Conservation (phyloP, 2,797 vertebrate genomes). For the Chelon auratus region DNA sequence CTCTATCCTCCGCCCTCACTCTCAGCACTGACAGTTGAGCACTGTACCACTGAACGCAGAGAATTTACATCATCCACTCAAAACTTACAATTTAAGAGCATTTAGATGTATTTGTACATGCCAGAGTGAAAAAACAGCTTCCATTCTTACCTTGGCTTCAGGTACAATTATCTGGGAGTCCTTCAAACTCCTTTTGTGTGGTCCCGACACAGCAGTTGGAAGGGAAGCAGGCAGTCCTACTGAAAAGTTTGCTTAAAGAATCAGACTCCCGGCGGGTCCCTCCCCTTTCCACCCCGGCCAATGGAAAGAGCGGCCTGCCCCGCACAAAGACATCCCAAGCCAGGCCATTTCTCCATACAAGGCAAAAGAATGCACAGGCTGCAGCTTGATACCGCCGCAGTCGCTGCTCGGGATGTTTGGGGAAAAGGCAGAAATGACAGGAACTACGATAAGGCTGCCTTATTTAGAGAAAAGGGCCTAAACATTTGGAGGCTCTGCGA, state of each 20-base stretch:
- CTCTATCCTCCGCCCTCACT: constrained; percentile 20
- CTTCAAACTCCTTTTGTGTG: constrained; percentile 71
- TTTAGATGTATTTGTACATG: constrained; percentile 16
- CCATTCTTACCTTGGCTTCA: constrained; percentile 82
- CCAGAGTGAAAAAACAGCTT: constrained; percentile 27
- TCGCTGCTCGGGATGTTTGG: constrained; percentile 79
- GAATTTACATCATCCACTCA: constrained; percentile 1
- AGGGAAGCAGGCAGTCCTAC: constrained; percentile 76
- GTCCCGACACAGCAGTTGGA: constrained; percentile 69
- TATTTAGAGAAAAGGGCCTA: constrained; percentile 85
- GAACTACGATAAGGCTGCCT: constrained; percentile 86
- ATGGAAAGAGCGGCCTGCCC: constrained; percentile 66
- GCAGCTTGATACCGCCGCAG: constrained; percentile 66
- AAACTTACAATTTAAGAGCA: constrained; percentile 1
- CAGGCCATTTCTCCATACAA: constrained; percentile 88
- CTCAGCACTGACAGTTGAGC: constrained; percentile 49
- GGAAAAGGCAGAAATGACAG: constrained; percentile 84
- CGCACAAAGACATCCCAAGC: constrained; percentile 79
- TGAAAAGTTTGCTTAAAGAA: constrained; percentile 86
- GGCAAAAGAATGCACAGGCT: constrained; percentile 87
- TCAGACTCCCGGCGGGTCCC: constrained; percentile 67
- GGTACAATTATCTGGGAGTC: constrained; percentile 67
- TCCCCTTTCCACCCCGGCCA: constrained; percentile 75
- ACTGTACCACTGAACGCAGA: constrained; percentile 24
- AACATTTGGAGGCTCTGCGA: constrained; percentile 59